Percentiles rank a stretch among this genome's conserved stretches.
Evolutionary conservation across 2,113 vertebrate genomes (phyloP).

Genomic region (Capreolus pygargus): DNA sequence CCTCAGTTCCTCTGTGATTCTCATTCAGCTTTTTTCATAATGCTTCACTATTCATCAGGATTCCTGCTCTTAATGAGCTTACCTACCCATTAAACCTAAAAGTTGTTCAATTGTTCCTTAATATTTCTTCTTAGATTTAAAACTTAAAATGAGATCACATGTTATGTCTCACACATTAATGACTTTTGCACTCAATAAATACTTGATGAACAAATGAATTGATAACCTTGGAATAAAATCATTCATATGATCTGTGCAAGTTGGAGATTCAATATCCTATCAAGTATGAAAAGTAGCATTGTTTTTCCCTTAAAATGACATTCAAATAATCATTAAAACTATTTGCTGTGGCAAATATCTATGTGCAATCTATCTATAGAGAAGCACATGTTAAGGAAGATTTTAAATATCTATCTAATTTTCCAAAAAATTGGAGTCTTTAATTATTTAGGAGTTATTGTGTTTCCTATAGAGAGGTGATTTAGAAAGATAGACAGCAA

Average conservation of each 20-base stretch:
- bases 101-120: not conserved
- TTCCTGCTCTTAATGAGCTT: not conserved
- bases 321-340: not conserved
- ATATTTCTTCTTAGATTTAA: slow-evolving; percentile 18
- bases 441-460: not conserved
- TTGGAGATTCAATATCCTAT: not conserved
- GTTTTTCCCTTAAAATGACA: not conserved
- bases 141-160: not conserved
- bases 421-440: not conserved
- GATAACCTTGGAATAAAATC: not conserved
- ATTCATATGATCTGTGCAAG: accelerated
- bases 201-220: not conserved
- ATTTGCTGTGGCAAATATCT: not conserved
- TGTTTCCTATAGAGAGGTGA: not conserved
- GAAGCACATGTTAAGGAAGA: not conserved
- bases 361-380: not conserved
- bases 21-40: not conserved
- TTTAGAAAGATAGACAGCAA: not conserved
- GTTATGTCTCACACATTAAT: not conserved
- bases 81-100: not conserved
- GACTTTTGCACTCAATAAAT: not conserved
- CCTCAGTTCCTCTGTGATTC: accelerated
- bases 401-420: not conserved
- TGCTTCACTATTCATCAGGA: not conserved
- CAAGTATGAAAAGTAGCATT: not conserved